Base-by-base conservation (phyloP, 2,888 invertebrate species). In the Cataglyphis cursor region DNA sequence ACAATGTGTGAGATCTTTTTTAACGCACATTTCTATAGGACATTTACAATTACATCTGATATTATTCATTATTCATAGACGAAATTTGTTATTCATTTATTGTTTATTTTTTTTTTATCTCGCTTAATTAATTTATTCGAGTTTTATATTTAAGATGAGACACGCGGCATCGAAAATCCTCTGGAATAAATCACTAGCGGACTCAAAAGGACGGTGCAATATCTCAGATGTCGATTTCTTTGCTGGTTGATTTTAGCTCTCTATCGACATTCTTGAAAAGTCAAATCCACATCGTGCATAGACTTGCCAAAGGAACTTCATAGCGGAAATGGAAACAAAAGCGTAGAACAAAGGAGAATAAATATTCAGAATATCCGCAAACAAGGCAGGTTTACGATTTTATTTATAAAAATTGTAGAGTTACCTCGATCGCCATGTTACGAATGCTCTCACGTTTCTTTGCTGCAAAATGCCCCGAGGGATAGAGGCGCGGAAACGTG, bases 361-460 rank as follows among this genome's bases (percentile, higher is more conserved):
- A 78, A 78, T 78, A 78, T 78, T 78, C 78, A 80, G 72, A 72
- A 74, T 81, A 81, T 81, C 81, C 81, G 75, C 81, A 81, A 81
- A 81, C 81, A 74, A 75, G 75, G 38, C 62, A 81, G 62, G 75
- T 81, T 81, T 81, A 81, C 81, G 74, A 81, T 74, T 74, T 81
- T 74, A 73, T 62, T 61, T 62, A 62, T 61, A 81, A 74, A 81
- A 81, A 81, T 81, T 74, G 73, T 81, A 82, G 57, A 62, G 82
- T 66, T 78, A 68, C 62, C 68, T 68, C 62, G 82, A 80, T 82
- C 82, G 80, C 76, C 82, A 62, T 68, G 64, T 78, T 82, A 68
- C 75, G 59, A 82, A 61, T 62, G 80, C 80, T 73, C 74, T 76
- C 57, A 38, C 68, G 61, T 78, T 82, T 54, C 82, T 78, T 78